These are phyloP conservation scores for Pelagia noctiluca DNA, from an alignment of 30 jellyfish, hydroid and myxozoan genomes.

Conservation along the genomic window DNA sequence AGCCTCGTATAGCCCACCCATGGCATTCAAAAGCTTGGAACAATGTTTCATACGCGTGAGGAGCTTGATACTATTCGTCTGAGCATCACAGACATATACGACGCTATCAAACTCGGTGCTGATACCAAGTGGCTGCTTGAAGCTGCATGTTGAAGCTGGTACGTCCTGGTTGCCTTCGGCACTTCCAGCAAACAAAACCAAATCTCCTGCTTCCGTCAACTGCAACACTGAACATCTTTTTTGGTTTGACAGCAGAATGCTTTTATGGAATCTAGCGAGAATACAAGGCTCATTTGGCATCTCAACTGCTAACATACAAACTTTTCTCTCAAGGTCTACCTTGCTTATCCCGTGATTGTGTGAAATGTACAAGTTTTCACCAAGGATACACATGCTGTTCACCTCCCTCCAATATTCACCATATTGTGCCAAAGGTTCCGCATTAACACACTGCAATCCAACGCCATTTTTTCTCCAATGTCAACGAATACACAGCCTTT, in stretches of 20 bases:
- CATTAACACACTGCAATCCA: conserved; percentile 30
- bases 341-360: conserved; percentile 26
- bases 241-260: conserved; percentile 41
- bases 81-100: too few relatives aligned
- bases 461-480: conserved; percentile 42
- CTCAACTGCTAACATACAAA: conserved; percentile 27
- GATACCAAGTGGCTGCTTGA: conserved; percentile 64
- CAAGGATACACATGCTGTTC: conserved; percentile 37
- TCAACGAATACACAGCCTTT: conserved; percentile 41
- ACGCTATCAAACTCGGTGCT: conserved; percentile 26
- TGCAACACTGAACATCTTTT: conserved; percentile 29
- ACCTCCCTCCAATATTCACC: conserved; percentile 32
- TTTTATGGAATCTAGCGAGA: conserved; percentile 28
- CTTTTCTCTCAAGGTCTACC: conserved; percentile 36
- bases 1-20: conserved; percentile 29
- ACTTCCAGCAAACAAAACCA: conserved; percentile 36
- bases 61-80: conserved; percentile 45
- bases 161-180: conserved; percentile 52
- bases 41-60: conserved; percentile 26
- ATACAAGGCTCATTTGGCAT: conserved; percentile 56
- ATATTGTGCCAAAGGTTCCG: conserved; percentile 15
- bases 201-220: conserved; percentile 38
- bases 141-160: conserved; percentile 36
- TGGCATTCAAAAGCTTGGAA: conserved; percentile 35
- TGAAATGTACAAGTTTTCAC: conserved; percentile 13